These are phyloP conservation scores for Nematolebias whitei DNA, from an alignment of 2,113 vertebrate species.

Conservation along the genomic window DNA sequence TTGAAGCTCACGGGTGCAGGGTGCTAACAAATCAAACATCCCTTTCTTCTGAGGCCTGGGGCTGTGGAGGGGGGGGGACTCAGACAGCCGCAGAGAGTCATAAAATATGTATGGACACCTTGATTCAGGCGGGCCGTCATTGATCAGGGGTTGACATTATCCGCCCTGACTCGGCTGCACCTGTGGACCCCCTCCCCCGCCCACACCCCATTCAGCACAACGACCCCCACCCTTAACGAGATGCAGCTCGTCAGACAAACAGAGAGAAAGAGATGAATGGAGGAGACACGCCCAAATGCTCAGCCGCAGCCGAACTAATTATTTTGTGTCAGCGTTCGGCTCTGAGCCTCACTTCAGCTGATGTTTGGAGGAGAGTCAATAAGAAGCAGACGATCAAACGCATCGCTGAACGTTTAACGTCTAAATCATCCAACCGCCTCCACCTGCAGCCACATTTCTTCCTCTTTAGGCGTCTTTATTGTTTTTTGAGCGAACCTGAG, in stretches of 20 bases:
- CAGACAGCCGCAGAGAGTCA: conserved; percentile 55
- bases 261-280: conserved; percentile 47
- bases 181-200: conserved; percentile 59
- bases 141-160: conserved; percentile 61
- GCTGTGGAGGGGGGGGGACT: background rate
- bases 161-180: conserved; percentile 62
- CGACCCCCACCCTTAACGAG: conserved; percentile 41
- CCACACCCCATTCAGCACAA: background rate
- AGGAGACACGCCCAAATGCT: conserved; percentile 41
- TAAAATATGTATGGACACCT: conserved; percentile 76
- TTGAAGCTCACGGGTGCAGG: conserved; percentile 48
- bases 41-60: conserved; percentile 65
- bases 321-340: too few relatives aligned
- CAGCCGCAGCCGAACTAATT: conserved; percentile 43
- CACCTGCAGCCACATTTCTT: too few relatives aligned
- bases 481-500: too few relatives aligned
- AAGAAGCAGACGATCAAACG: too few relatives aligned
- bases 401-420: too few relatives aligned
- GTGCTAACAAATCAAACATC: conserved; percentile 68
- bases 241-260: conserved; percentile 26
- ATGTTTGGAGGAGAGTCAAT: too few relatives aligned
- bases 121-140: conserved; percentile 55
- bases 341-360: too few relatives aligned
- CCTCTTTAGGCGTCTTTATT: too few relatives aligned
- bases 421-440: too few relatives aligned